phyloP scores from a whole-genome alignment of 1,140 invertebrate genomes.

The Pseudomyrmex flavicornis region DNA sequence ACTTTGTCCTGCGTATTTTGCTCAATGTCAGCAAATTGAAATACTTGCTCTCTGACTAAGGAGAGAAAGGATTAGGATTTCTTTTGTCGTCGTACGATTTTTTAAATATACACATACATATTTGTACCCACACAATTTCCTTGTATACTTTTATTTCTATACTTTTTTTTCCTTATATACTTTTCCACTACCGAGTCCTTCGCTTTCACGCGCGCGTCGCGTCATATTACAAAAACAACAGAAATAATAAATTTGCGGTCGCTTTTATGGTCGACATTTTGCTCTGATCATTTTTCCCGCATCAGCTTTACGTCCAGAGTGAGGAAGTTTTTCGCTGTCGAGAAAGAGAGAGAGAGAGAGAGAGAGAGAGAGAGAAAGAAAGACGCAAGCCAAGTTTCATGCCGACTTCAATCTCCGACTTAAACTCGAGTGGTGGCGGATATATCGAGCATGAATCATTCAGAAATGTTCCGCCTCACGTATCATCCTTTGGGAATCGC shows the following conservation, averaged over 20 bases:
- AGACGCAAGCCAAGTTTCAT: conserved; percentile 12
- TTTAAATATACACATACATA: too few species aligned
- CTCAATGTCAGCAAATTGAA: conserved; percentile 27
- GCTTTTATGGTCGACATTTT: conserved; percentile 18
- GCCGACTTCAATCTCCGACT: conserved; percentile 40
- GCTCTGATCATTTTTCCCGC: conserved; percentile 19
- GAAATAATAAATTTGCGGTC: conserved; percentile 33
- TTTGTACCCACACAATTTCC: neutral
- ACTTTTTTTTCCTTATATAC: neutral
- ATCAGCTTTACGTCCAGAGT: conserved; percentile 36
- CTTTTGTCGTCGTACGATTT: neutral
- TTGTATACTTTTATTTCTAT: neutral
- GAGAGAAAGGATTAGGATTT: neutral
- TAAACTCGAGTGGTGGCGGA: conserved; percentile 27
- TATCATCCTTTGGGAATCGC: conserved; percentile 12
- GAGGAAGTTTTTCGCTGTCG: neutral
- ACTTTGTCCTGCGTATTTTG: neutral
- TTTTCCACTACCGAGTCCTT: neutral
- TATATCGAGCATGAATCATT: conserved; percentile 42
- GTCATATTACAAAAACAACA: conserved; percentile 29
- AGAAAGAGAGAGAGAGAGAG: neutral
- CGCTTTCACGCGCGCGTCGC: neutral
- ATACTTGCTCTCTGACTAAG: neutral
- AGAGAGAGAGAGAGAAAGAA: neutral
- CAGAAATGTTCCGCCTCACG: conserved; percentile 29